Percentiles rank a stretch among this genome's conserved stretches.
These are phyloP conservation scores for Reticulitermes speratus DNA, from an alignment of 1,140 invertebrate genomes.

Conservation along the genomic window DNA sequence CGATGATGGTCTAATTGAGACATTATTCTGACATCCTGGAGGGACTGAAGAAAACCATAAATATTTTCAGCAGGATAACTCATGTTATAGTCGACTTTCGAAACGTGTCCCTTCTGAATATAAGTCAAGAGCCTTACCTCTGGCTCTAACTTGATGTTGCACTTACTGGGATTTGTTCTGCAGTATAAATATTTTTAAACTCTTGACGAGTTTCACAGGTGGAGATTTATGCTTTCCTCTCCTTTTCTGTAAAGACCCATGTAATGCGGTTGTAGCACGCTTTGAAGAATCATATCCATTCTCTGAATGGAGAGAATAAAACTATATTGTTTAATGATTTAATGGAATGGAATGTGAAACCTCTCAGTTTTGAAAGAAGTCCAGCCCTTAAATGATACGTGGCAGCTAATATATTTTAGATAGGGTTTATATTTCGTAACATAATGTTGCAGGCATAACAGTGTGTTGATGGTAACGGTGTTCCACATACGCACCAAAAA, in stretches of 20 bases:
- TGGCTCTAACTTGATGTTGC: too few relatives aligned
- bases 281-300: background rate
- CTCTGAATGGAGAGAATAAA: background rate
- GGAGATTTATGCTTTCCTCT: conserved; percentile 6
- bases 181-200: background rate
- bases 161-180: background rate
- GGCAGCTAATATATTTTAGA: background rate
- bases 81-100: too few relatives aligned
- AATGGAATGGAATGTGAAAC: background rate
- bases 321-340: background rate
- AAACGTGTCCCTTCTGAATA: too few relatives aligned
- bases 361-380: background rate
- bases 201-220: background rate
- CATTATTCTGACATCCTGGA: too few relatives aligned
- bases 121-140: too few relatives aligned
- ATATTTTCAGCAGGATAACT: too few relatives aligned
- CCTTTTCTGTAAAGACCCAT: background rate
- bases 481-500: too few relatives aligned
- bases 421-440: too few relatives aligned
- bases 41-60: too few relatives aligned
- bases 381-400: background rate
- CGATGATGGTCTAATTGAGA: too few relatives aligned
- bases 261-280: background rate
- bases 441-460: too few relatives aligned
- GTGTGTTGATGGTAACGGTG: too few relatives aligned